These are phyloP conservation scores for Xylocampa areola DNA, from an alignment of 2,888 invertebrate genomes.

Conservation along the genomic window DNA sequence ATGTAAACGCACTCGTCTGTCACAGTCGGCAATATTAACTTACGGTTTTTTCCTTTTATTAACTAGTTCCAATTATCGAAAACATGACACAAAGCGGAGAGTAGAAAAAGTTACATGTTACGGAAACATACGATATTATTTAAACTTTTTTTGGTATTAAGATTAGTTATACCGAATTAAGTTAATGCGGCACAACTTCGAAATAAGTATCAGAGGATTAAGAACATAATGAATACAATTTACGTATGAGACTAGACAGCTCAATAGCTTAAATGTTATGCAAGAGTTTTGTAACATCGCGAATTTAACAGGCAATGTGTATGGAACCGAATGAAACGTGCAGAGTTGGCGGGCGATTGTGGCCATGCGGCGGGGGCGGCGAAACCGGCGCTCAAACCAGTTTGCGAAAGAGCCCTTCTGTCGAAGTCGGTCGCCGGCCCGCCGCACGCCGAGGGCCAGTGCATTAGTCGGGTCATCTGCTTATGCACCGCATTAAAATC, in stretches of 20 bases:
- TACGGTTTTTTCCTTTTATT: constrained; percentile 16
- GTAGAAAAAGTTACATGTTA: neutral
- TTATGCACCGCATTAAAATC: constrained; percentile 66
- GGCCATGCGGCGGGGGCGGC: constrained; percentile 58
- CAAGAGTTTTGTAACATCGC: constrained; percentile 46
- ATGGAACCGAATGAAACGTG: constrained; percentile 54
- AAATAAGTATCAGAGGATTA: constrained; percentile 12
- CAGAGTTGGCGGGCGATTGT: constrained; percentile 54
- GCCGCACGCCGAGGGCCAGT: constrained; percentile 65
- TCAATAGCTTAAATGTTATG: constrained; percentile 33
- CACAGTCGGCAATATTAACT: constrained; percentile 30
- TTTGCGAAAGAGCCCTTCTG: constrained; percentile 81
- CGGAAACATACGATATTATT: constrained; percentile 3
- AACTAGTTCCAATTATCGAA: constrained; percentile 14
- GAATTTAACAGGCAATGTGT: constrained; percentile 45
- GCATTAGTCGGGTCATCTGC: constrained; percentile 74
- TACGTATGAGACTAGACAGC: constrained; percentile 10
- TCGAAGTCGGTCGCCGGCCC: constrained; percentile 71
- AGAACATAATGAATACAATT: constrained; percentile 2
- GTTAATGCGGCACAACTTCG: neutral
- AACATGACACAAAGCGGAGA: neutral
- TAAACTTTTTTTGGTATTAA: neutral
- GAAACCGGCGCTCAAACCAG: constrained; percentile 75
- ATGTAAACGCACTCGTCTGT: constrained; percentile 35
- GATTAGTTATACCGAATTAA: constrained; percentile 10